Evolutionary conservation across 2,888 invertebrate species (phyloP), one percentile per base, ranked within the genome.

Genomic region (Drosophila algonquin): DNA sequence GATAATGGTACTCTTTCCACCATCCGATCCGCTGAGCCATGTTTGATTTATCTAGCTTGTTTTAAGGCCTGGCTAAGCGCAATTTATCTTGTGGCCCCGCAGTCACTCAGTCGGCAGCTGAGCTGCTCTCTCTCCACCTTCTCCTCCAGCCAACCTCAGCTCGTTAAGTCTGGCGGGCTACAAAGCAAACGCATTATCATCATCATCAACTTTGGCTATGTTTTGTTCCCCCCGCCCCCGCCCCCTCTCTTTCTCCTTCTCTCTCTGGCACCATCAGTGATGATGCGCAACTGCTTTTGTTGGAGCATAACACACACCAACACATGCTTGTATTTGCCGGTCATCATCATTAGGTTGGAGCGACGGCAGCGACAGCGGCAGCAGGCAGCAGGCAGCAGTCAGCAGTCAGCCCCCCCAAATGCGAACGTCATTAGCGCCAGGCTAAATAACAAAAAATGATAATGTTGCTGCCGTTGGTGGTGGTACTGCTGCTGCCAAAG

Each of bases 321-420:
- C 75, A 54, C 60, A 40, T n/a, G 40, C 6, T 7, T 40, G 73
- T 62, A 80, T 80, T 79, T 79, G 77, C 82, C 90, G 87, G 90
- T 90, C 90, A 90, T 90, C 90, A 90, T 90, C 90, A 90, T 90
- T 90, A 90, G 86, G 81, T 87, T 87, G 74, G n/a, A 61, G 61
- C 77, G 63, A 58, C 52, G 63, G 58, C 70, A 63, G 67, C 63
- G 70, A 54, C 71, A 68, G 59, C 63, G 40, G 50, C 44, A 54
- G 57, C 63, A 63, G 47, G 30, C 16, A 63, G 64, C 64, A n/a
- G n/a, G n/a, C n/a, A n/a, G n/a, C n/a, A n/a, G n/a, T n/a, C n/a
- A n/a, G n/a, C n/a, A n/a, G n/a, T n/a, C n/a, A n/a, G n/a, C n/a
- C n/a, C n/a, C 63, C 63, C 71, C 50, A 80, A 88, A 79, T 80